Base-by-base conservation (phyloP, 2,113 vertebrate species). In the Rhabdomys dilectus region DNA sequence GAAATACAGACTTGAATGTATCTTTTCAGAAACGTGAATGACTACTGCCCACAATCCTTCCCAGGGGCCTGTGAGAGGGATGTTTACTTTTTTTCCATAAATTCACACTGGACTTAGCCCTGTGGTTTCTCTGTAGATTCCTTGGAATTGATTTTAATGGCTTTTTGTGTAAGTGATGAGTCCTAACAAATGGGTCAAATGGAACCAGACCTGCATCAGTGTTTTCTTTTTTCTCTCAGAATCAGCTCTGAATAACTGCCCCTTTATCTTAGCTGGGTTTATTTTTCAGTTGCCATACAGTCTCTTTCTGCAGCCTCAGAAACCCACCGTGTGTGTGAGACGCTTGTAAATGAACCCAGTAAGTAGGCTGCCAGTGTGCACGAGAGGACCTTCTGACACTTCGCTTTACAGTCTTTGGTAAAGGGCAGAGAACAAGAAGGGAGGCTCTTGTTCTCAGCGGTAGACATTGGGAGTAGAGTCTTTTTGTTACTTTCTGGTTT, bases 191-290 rank as follows among this genome's bases (percentile, higher is more conserved):
- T 66, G 81, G 56, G 60, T 91, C 22, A n/a, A 73, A 68, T 3
- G 36, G 42, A 58, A 58, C 53, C 1, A 26, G 13, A 10, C 88
- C 89, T 80, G 70, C 88, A 66, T 3, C 89, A 88, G n/a, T 15
- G 45, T 91, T 93, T 64, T 70, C 81, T 34, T 66, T 91, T 77
- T 81, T n/a, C 1, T 22, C 51, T 64, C 66, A 70, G 91, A 82
- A 94, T 12, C 12, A n/a, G 0, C 68, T 88, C 51, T n/a, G 68
- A 95, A 80, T 70, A 21, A 34, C 64, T 95, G 89, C 70, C 90
- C 72, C 89, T 91, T 56, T 96, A 64, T 91, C 91, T 64, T 93
- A 1, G 64, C 78, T 94, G 92, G 89, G 64, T 85, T 91, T 97
- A 36, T 96, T 96, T 92, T 91, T 91, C 78, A 96, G 60, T 92